Evolutionary conservation across 1,140 invertebrate genomes (phyloP).

Genomic region (Acromyrmex charruanus): DNA sequence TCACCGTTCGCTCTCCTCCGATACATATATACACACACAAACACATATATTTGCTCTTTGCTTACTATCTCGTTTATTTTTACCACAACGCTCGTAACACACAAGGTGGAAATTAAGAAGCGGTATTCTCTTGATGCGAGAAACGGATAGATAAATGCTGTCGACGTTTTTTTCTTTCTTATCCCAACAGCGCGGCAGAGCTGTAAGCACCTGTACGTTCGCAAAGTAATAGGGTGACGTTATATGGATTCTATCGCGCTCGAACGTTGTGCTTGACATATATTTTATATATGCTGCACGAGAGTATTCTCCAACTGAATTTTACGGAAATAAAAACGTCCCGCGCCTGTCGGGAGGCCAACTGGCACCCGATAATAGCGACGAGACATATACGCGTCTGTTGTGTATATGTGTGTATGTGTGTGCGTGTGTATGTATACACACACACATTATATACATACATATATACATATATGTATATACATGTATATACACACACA

Average conservation of each 20-base stretch:
- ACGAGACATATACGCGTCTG: slow-evolving; percentile 4
- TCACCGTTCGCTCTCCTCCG: background rate
- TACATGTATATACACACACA: background rate
- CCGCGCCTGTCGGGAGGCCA: slow-evolving; percentile 34
- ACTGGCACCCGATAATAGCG: slow-evolving; percentile 41
- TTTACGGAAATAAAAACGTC: slow-evolving; percentile 33
- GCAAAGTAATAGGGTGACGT: slow-evolving; percentile 28
- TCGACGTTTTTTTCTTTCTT: background rate
- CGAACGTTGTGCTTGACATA: slow-evolving; percentile 49
- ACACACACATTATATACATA: no score
- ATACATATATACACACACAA: background rate
- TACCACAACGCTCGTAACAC: background rate
- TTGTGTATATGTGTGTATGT: background rate
- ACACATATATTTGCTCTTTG: background rate
- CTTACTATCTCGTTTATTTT: background rate
- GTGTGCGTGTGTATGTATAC: background rate
- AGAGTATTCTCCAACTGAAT: slow-evolving; percentile 47
- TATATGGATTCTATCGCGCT: slow-evolving; percentile 64
- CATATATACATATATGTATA: background rate
- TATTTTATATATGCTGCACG: slow-evolving; percentile 41
- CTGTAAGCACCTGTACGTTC: slow-evolving; percentile 24
- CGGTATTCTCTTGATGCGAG: background rate
- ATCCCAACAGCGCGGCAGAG: slow-evolving; percentile 19
- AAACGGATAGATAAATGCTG: background rate
- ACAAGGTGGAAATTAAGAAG: background rate